These are phyloP conservation scores for Pangasius mekongensis DNA, from an alignment of 2,797 vertebrate species.

Conservation along the genomic window DNA sequence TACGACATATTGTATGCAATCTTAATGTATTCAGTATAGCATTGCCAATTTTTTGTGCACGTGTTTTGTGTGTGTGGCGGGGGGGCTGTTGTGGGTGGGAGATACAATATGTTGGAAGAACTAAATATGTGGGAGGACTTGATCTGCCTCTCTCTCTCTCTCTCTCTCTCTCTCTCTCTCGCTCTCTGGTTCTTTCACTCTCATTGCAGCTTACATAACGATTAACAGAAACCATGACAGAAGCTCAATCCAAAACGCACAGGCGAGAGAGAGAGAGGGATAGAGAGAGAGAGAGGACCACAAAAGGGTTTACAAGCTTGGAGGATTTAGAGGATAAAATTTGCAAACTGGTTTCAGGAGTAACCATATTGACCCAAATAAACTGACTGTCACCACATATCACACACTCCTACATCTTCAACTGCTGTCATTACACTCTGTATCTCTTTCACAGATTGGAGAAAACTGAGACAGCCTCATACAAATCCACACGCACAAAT, in stretches of 20 bases:
- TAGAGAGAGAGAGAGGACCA: not conserved
- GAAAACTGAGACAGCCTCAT: not conserved
- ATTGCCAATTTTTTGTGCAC: not conserved
- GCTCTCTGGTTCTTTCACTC: constrained; percentile 14
- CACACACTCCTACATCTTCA: constrained; percentile 19
- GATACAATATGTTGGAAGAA: not conserved
- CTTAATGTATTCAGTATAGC: not conserved
- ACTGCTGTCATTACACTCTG: not conserved
- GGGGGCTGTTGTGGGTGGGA: not conserved
- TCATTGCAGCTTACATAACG: constrained; percentile 37
- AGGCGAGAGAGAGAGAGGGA: too few relatives aligned
- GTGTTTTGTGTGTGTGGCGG: not conserved
- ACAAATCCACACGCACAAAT: not conserved
- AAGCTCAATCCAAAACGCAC: not conserved
- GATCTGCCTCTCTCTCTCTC: constrained; percentile 1
- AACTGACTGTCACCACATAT: constrained; percentile 12
- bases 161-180: constrained; percentile 11
- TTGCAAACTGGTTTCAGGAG: constrained; percentile 36
- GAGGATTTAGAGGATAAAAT: constrained; percentile 34
- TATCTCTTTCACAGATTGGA: not conserved
- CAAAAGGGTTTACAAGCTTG: constrained; percentile 16
- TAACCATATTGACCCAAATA: constrained; percentile 47
- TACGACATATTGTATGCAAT: not conserved
- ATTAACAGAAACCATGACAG: constrained; percentile 15
- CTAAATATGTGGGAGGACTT: not conserved